Evolutionary conservation across 2,888 invertebrate genomes (phyloP).

Genomic region (Himalopsyche kuldschensis): DNA sequence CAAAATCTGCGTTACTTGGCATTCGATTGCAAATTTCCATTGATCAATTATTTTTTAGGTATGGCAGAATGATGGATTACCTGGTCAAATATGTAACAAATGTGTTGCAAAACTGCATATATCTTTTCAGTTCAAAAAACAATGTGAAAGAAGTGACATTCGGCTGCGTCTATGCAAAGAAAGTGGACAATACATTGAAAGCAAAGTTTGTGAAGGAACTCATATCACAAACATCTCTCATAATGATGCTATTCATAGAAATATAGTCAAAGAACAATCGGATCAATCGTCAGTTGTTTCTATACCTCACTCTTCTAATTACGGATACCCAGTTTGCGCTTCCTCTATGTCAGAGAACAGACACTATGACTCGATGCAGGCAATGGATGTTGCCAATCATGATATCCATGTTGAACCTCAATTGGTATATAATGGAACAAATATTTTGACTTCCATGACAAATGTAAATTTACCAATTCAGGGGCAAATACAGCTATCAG

Average conservation of each 20-base stretch:
- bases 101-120: constrained; percentile 53
- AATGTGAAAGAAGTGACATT: constrained; percentile 52
- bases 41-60: constrained; percentile 44
- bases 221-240: background rate
- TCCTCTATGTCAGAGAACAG: constrained; percentile 15
- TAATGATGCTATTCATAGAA: background rate
- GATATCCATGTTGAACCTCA: constrained; percentile 27
- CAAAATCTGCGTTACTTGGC: no score
- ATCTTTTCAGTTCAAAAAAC: constrained; percentile 53
- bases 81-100: constrained; percentile 52
- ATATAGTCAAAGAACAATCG: constrained; percentile 3
- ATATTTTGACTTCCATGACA: constrained; percentile 24
- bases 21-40: background rate
- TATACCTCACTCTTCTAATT: background rate
- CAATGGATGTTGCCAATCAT: constrained; percentile 13
- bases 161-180: constrained; percentile 47
- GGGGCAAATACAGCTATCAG: constrained; percentile 23
- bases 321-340: constrained; percentile 15
- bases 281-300: background rate
- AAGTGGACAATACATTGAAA: constrained; percentile 39
- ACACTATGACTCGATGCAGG: constrained; percentile 31
- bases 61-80: constrained; percentile 53
- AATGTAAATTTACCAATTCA: constrained; percentile 29
- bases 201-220: constrained; percentile 26
- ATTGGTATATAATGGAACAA: constrained; percentile 21